Evolutionary conservation across 1,140 invertebrate species (phyloP).

Genomic region (Eufriesea mexicana): DNA sequence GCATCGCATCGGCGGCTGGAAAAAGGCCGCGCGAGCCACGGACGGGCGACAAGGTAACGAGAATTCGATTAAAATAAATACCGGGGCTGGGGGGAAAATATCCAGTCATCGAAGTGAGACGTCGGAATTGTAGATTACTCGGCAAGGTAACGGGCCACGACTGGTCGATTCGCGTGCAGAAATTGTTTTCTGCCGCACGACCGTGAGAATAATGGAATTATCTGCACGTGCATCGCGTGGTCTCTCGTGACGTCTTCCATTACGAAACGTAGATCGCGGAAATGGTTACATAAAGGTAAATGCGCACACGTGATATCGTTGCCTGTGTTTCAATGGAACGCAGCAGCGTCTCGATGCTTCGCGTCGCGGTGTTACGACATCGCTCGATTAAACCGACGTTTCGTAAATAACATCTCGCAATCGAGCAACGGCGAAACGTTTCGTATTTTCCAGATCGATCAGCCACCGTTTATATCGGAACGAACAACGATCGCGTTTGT

Average conservation of each 20-base stretch:
- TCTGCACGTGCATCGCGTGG: constrained; percentile 18
- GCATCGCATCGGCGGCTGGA: neutral
- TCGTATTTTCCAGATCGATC: neutral
- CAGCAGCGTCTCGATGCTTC: neutral
- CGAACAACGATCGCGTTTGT: too few relatives aligned
- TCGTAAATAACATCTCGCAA: neutral
- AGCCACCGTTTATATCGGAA: too few relatives aligned
- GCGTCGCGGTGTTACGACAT: neutral
- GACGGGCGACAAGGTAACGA: neutral
- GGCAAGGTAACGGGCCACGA: neutral
- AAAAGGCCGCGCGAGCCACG: too few relatives aligned
- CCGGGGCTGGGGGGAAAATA: neutral
- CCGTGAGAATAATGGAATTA: constrained; percentile 44
- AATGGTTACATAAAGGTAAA: constrained; percentile 17
- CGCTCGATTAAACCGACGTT: neutral
- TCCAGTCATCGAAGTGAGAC: neutral
- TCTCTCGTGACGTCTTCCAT: constrained; percentile 22
- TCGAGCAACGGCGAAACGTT: neutral
- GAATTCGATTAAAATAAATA: neutral
- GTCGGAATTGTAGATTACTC: neutral
- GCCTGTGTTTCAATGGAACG: neutral
- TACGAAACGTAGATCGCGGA: constrained; percentile 11
- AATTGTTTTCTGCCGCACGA: constrained; percentile 18
- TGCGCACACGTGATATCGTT: neutral
- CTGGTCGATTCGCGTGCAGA: neutral